Evolutionary conservation across 2,888 invertebrate species (phyloP), one percentile per base, ranked within the genome.

Genomic region (Subacronicta megacephala): DNA sequence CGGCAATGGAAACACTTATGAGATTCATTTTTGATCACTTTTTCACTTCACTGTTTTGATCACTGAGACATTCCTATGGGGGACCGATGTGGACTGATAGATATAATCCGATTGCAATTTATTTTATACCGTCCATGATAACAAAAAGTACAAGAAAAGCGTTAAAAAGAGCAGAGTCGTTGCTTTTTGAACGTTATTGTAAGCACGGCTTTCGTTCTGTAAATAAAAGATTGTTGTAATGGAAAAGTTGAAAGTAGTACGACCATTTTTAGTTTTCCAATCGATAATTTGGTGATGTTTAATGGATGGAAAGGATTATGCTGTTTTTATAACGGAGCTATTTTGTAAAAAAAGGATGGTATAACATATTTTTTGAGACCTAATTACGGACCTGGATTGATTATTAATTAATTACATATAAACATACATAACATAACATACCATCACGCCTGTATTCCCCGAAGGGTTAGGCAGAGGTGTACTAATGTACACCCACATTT

Each of bases 71-170:
- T 92, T 85, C 87, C 92, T 79, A 74, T 78, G 67, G 72, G 62
- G 72, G 64, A 63, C 81, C 42, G 65, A 64, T 76, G 71, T 69
- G 65, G 71, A 93, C 92, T 94, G 92, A 85, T 90, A 70, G 68
- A 53, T 53, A 50, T 55, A 69, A 69, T 75, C 73, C 67, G 60
- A 70, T 76, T 67, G 69, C 82, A 81, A 87, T 87, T 89, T 87
- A 82, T 92, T 93, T 88, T 93, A 93, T 93, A 93, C 84, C 71
- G 64, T 73, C 70, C 60, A 45, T 68, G 71, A 63, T 70, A 70
- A 78, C 65, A 81, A 83, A 79, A 90, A 85, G 90, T 85, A 72
- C 61, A 69, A 77, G 80, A 83, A 82, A 85, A 87, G 81, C 72
- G 72, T 80, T 77, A 88, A 87, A 86, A 87, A 83, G 82, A 85